These are phyloP conservation scores for Gambusia affinis DNA, from an alignment of 2,113 vertebrate genomes.

Conservation along the genomic window DNA sequence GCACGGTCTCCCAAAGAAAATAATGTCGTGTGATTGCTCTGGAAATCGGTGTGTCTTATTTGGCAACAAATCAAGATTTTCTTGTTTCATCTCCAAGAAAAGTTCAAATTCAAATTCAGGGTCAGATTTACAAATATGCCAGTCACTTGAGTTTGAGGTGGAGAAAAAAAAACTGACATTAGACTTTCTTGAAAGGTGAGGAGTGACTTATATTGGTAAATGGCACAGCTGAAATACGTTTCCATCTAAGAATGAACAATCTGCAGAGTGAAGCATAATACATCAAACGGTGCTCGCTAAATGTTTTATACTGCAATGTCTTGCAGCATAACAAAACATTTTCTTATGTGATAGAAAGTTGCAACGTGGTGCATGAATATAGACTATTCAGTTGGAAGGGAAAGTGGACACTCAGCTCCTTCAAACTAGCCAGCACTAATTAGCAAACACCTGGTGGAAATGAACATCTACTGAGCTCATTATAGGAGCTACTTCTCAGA, in stretches of 20 bases:
- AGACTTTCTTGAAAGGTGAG: not conserved
- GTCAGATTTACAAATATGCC: not conserved
- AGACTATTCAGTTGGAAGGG: not conserved
- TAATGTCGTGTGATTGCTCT: slow-evolving; percentile 11
- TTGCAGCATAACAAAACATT: too few relatives aligned
- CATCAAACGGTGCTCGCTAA: not conserved
- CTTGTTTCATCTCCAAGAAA: not conserved
- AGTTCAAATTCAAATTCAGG: not conserved
- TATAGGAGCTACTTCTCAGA: too few relatives aligned
- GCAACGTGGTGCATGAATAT: not conserved
- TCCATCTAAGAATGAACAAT: not conserved
- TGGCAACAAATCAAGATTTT: not conserved
- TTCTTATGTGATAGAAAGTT: not conserved
- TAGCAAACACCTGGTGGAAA: too few relatives aligned
- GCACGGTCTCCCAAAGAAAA: slow-evolving; percentile 20
- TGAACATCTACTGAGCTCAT: too few relatives aligned
- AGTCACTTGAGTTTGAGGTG: not conserved
- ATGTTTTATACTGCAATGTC: not conserved
- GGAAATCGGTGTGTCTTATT: not conserved
- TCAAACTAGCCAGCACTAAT: too few relatives aligned
- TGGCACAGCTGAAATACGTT: not conserved
- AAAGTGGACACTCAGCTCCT: too few relatives aligned
- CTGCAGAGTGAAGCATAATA: not conserved
- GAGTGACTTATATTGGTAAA: not conserved
- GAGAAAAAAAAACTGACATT: not conserved